Conservation (phyloP, 2,888 invertebrate genomes). For the Caenorhabditis becei region DNA sequence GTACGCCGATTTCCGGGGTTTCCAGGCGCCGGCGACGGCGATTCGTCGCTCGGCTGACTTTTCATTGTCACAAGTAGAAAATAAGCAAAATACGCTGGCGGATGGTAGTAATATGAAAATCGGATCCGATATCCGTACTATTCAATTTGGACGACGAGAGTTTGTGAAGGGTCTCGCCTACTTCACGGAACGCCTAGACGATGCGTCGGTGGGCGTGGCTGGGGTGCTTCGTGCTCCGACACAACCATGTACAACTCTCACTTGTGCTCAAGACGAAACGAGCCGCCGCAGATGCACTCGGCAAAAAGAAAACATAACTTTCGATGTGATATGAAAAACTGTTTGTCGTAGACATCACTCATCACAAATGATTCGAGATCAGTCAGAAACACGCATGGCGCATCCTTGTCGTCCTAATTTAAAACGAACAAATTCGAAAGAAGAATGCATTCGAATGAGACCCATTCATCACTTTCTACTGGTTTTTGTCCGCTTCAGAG, state of each 20-base stretch:
- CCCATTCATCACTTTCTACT: conserved; percentile 34
- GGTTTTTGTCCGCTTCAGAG: conserved; percentile 22
- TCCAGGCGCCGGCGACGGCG: conserved; percentile 47
- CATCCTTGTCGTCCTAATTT: not conserved
- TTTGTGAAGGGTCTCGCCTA: conserved; percentile 28
- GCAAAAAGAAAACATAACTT: conserved; percentile 32
- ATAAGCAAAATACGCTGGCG: not conserved
- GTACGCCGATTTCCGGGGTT: conserved; percentile 58
- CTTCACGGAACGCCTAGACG: conserved; percentile 52
- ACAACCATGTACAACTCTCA: conserved; percentile 56
- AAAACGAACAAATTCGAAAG: not conserved
- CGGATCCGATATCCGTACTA: conserved; percentile 41
- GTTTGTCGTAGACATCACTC: too few relatives aligned
- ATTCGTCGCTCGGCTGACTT: conserved; percentile 37
- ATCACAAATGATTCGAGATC: not conserved
- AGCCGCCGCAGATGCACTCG: conserved; percentile 47
- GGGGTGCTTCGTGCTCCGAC: conserved; percentile 34
- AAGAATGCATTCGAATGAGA: conserved; percentile 10
- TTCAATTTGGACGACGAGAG: conserved; percentile 46
- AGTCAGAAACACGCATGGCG: not conserved
- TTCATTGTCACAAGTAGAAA: conserved; percentile 26
- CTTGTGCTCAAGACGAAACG: conserved; percentile 37
- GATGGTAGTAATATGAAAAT: conserved; percentile 8
- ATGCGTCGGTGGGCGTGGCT: conserved; percentile 42
- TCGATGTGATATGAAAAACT: conserved; percentile 26